Base-by-base conservation (phyloP, 2,113 vertebrate species). In the Meles meles region DNA sequence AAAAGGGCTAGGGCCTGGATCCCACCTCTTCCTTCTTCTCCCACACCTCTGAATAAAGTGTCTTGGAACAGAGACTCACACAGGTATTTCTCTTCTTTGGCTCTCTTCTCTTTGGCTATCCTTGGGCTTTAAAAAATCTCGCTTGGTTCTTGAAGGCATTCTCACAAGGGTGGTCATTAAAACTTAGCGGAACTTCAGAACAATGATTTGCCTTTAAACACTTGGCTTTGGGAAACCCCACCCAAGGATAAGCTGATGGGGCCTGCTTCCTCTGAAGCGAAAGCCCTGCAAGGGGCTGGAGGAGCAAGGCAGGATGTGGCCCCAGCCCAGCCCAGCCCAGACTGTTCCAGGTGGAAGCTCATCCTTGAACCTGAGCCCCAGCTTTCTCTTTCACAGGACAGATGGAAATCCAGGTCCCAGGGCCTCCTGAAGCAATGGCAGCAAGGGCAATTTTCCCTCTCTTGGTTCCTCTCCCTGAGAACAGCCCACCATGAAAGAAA, bases 161-260 rank as follows among this genome's bases (percentile, higher is more conserved):
- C 90, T 98, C 90, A 87, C 76, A 63, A 55, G 88, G 86, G 85
- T 95, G 71, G 93, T 95, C 77, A 97, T 96, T 83, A 96, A 88
- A 97, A 71, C 55, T 57, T 15, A 96, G 52, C 85, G 94, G 98
- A 98, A 98, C 90, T 97, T 93, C 55, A 84, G 93, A 98, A 98
- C 98, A 98, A 98, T 97, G 97, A 98, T 96, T 89, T 87, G 90
- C 88, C 95, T 97, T 88, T 97, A 93, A 92, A 95, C 85, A 85
- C 76, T 94, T 52, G 65, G 65, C 67, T 91, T 82, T 90, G 93
- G 97, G 98, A 98, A 98, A 93, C 97, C 95, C 94, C 97, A 83
- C 98, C 97, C 97, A 49, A 96, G 97, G 93, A 96, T 97, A 86
- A 97, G 88, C 95, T 87, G 95, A 93, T 97, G 97, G 84, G 77